Conservation (phyloP, 2,888 invertebrate genomes). For the Acleris laterana region DNA sequence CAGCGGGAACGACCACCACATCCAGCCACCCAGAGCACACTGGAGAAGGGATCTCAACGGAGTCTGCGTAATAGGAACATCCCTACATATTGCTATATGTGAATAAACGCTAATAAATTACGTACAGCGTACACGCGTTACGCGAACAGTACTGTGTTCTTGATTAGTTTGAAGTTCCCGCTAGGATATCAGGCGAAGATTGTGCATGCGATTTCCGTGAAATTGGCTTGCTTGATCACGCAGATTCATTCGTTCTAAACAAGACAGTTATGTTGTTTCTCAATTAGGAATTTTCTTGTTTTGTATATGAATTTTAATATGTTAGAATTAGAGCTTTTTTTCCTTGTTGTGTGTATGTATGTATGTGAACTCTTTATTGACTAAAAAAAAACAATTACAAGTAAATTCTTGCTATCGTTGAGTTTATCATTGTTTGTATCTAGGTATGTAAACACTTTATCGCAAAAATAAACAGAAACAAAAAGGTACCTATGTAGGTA, state of each 20-base stretch:
- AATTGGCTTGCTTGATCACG: slow-evolving; percentile 29
- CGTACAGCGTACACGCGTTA: slow-evolving; percentile 78
- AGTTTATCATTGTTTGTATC: background rate
- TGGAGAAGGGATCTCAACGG: slow-evolving; percentile 79
- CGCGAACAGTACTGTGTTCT: slow-evolving; percentile 72
- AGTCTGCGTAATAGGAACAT: slow-evolving; percentile 84
- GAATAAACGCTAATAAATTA: slow-evolving; percentile 84
- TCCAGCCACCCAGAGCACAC: slow-evolving; percentile 72
- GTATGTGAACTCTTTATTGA: too few relatives aligned
- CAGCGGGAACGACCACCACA: slow-evolving; percentile 64
- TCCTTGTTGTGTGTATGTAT: background rate
- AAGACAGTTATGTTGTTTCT: background rate
- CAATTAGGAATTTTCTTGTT: background rate
- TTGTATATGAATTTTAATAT: background rate
- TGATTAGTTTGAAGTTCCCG: slow-evolving; percentile 82
- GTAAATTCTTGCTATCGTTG: too few relatives aligned
- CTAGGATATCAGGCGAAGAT: slow-evolving; percentile 63
- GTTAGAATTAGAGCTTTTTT: background rate
- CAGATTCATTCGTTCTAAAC: background rate
- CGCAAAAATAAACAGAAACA: too few relatives aligned
- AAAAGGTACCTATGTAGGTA: too few relatives aligned
- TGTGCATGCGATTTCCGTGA: slow-evolving; percentile 28
- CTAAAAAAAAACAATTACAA: too few relatives aligned
- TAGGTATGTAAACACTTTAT: too few relatives aligned
- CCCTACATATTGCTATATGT: slow-evolving; percentile 82